These are phyloP conservation scores for Volucella inflata DNA, from an alignment of 2,888 invertebrate species.

Conservation along the genomic window DNA sequence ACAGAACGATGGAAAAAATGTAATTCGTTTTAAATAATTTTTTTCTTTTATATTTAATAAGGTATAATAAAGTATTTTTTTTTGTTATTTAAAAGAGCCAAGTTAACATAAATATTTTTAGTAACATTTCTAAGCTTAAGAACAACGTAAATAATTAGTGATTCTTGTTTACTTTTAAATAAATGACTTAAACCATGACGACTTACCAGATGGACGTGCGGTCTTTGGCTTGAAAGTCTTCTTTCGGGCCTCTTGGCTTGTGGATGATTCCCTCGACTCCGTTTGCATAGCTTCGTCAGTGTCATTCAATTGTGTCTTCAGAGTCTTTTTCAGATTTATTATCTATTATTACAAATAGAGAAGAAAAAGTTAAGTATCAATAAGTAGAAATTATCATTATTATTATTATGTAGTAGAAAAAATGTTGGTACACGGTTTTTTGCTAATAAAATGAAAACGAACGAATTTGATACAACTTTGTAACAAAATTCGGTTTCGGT, in stretches of 20 bases:
- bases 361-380: neutral
- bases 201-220: slow-evolving; percentile 79
- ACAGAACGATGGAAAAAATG: neutral
- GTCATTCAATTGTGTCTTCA: slow-evolving; percentile 92
- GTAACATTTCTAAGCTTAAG: slow-evolving; percentile 31
- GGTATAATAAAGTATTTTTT: slow-evolving; percentile 10
- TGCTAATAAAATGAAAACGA: too few relatives aligned
- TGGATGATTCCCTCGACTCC: slow-evolving; percentile 87
- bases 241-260: slow-evolving; percentile 81
- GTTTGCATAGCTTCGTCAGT: slow-evolving; percentile 94
- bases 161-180: slow-evolving; percentile 72
- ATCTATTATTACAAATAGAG: slow-evolving; percentile 87
- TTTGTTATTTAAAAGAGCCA: slow-evolving; percentile 30
- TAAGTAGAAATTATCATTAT: neutral
- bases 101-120: slow-evolving; percentile 33
- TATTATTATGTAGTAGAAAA: too few relatives aligned
- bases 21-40: neutral
- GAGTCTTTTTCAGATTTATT: slow-evolving; percentile 92
- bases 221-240: slow-evolving; percentile 82
- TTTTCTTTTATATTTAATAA: slow-evolving; percentile 9
- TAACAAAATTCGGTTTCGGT: too few relatives aligned
- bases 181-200: slow-evolving; percentile 78
- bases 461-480: too few relatives aligned
- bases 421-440: too few relatives aligned
- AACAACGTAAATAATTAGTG: slow-evolving; percentile 23